Base-by-base conservation (phyloP, 2,888 invertebrate genomes). In the Sinelater perroti region DNA sequence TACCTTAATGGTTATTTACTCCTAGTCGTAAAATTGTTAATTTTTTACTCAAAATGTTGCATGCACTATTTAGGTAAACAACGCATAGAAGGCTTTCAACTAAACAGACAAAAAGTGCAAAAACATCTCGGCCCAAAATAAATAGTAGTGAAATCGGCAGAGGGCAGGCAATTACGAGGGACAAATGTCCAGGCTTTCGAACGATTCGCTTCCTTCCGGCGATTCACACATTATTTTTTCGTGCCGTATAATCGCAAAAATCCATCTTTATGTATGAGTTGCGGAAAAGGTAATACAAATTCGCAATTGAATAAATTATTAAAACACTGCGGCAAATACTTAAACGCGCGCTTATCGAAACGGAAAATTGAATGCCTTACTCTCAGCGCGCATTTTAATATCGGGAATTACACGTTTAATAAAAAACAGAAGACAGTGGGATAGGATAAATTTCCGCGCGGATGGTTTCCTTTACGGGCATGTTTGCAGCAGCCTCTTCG, bases 251-350 rank as follows among this genome's bases (percentile, higher is more conserved):
- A 44, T 44, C 44, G 44, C 21, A 44, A 44, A 44, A 44, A 44
- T 44, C 30, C 44, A 44, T 44, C 44, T 44, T 44, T 44, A 44
- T 44, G 44, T 44, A 44, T 44, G 44, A 44, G 44, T 44, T 44
- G 26, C 30, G 30, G 28, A 30, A 44, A 13, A 44, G 44, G 18
- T 44, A 44, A 44, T 44, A 44, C 30, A 44, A 44, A 44, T 44
- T 18, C 28, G 8, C 11, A 7, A 17, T 44, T 44, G 44, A 44
- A 44, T 44, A 44, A 44, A 44, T 44, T 44, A 30, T 26, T n/a
- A 44, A 26, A 44, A 40, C 28, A 42, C 13, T 18, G 28, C 30
- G 28, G n/a, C 26, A 30, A 44, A 44, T 44, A 28, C 30, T 26
- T 7, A 7, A 30, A 13, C 28, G 6, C 13, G 18, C 24, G 13